These are phyloP conservation scores for Hippoglossus stenolepis DNA, from an alignment of 2,113 vertebrate species.

Conservation along the genomic window DNA sequence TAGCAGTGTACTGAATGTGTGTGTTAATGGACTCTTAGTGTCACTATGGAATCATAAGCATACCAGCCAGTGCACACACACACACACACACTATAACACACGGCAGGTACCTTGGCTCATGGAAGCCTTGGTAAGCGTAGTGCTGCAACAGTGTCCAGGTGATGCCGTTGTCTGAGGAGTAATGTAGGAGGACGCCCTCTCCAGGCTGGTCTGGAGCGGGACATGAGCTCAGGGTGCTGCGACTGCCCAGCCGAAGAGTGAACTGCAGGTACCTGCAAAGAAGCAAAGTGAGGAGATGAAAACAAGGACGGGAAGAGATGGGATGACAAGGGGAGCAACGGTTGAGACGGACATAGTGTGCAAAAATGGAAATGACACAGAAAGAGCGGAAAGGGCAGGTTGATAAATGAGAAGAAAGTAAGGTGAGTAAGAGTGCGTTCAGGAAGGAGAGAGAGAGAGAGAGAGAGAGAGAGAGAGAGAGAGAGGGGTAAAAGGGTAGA, in stretches of 20 bases:
- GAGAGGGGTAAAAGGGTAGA: slow-evolving; percentile 30
- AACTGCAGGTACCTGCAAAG: slow-evolving; percentile 94
- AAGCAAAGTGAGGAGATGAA: background rate
- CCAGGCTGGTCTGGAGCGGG: slow-evolving; percentile 94
- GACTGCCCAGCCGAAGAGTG: slow-evolving; percentile 93
- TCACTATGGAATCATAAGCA: background rate
- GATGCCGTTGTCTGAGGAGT: slow-evolving; percentile 95
- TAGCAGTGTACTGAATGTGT: slow-evolving; percentile 29
- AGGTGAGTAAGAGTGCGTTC: slow-evolving; percentile 29
- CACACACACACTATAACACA: background rate
- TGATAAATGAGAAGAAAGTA: slow-evolving; percentile 35
- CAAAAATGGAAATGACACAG: slow-evolving; percentile 8
- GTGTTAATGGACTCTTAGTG: slow-evolving; percentile 42
- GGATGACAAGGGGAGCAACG: background rate
- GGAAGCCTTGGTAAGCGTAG: slow-evolving; percentile 95
- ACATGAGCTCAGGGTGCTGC: slow-evolving; percentile 94
- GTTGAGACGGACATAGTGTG: background rate
- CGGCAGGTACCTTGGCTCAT: slow-evolving; percentile 90
- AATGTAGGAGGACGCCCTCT: slow-evolving; percentile 95
- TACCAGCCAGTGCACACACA: background rate
- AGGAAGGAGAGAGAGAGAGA: background rate
- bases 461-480: too few relatives aligned
- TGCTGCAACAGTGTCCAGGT: slow-evolving; percentile 97
- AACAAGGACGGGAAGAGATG: background rate
- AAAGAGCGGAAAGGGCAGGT: slow-evolving; percentile 8